Evolutionary conservation across 2,888 invertebrate genomes (phyloP), one percentile per base, ranked within the genome.

Genomic region (Polia nebulosa): DNA sequence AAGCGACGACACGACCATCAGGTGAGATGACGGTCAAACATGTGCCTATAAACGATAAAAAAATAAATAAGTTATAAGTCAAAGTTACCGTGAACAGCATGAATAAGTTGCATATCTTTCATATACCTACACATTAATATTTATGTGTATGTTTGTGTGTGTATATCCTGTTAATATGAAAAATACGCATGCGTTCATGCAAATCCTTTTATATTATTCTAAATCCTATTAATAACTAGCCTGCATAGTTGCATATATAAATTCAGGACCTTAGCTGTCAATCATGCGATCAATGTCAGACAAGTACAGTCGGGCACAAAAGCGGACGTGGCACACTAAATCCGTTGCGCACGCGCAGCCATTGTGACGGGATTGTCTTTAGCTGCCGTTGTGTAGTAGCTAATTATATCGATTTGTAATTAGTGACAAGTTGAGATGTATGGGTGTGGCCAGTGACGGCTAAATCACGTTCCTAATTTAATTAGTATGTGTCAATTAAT

Each of bases 341-440:
- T 83, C 86, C 80, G 62, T 59, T 61, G 82, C 72, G 80, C 87
- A 85, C 85, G 87, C 80, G 77, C 74, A 47, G 29, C 13, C n/a
- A 75, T 77, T 81, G 56, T 64, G 51, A 57, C 57, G 39, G 13
- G 15, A 44, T 63, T 62, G 45, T 59, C 39, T 72, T 29, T 53
- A 44, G 32, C 39, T 45, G 27, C 53, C 57, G 49, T 73, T 55
- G 39, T 66, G 25, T 49, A 36, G 72, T 47, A 60, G 80, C 58
- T 80, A 76, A 76, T 79, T 63, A 75, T 76, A 77, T 76, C 73
- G 70, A 68, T 83, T 71, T 72, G 67, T 72, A 53, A 62, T 72
- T 68, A 70, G 32, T 84, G 80, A 78, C 82, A 84, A 69, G 62
- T 67, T 77, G n/a, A 47, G 39, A 57, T 59, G 29, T 55, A 47